A percentile compares a stretch with the other conserved stretches of the same genome.
These are phyloP conservation scores for Vesta saturnalis DNA, from an alignment of 2,888 invertebrate species.

Conservation along the genomic window DNA sequence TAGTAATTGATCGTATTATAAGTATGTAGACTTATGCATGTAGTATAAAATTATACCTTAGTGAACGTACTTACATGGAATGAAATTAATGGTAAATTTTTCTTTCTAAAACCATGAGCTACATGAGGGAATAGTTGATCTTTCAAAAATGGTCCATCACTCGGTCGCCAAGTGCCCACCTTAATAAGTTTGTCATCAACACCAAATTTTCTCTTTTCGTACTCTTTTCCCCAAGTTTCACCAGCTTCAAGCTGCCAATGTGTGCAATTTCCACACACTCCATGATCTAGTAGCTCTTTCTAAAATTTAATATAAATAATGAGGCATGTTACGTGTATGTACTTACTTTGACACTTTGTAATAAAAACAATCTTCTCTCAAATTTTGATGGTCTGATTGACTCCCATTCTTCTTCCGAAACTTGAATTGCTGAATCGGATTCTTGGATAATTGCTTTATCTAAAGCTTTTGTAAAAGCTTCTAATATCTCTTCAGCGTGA, in stretches of 20 bases:
- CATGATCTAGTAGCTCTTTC: constrained; percentile 55
- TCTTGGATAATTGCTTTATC: constrained; percentile 77
- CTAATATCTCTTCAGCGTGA: constrained; percentile 73
- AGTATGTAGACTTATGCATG: not conserved
- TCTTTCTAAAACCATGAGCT: constrained; percentile 80
- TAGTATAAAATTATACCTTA: no score
- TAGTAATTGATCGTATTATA: no score
- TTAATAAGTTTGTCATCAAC: constrained; percentile 59
- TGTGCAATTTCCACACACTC: constrained; percentile 67
- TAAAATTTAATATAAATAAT: constrained; percentile 45
- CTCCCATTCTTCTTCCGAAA: constrained; percentile 89
- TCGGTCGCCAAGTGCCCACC: constrained; percentile 80
- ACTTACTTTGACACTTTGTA: constrained; percentile 73
- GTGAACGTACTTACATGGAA: constrained; percentile 81
- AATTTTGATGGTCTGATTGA: constrained; percentile 76
- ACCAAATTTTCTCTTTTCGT: constrained; percentile 43
- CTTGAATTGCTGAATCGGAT: constrained; percentile 75
- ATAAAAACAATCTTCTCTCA: constrained; percentile 72
- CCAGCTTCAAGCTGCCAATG: constrained; percentile 67
- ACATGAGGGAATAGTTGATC: constrained; percentile 85
- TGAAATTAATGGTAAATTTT: constrained; percentile 76
- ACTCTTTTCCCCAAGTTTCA: constrained; percentile 68
- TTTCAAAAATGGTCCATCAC: constrained; percentile 71
- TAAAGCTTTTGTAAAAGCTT: constrained; percentile 73
- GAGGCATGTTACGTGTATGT: not conserved